Conservation (phyloP, 2,797 vertebrate species). For the Pampus argenteus region DNA sequence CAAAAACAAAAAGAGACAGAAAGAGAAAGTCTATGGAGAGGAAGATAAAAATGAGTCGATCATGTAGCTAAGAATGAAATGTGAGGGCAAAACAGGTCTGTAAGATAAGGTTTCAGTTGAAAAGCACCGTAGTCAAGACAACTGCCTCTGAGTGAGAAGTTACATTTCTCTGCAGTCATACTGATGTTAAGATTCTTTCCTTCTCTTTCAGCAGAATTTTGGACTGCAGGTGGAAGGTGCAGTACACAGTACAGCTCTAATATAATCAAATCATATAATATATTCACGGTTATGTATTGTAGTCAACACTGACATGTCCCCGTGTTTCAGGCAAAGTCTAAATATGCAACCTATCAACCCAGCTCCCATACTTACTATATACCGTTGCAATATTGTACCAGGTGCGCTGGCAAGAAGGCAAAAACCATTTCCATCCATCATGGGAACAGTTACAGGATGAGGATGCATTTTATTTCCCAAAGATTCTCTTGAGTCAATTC, state of each 20-base stretch:
- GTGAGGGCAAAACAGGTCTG: conserved; percentile 55
- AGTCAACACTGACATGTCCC: not conserved
- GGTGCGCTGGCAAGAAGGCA: not conserved
- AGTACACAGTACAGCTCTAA: no score
- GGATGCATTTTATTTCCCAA: not conserved
- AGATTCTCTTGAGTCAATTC: conserved; percentile 3
- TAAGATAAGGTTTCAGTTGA: conserved; percentile 23
- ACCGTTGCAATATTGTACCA: not conserved
- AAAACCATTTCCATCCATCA: not conserved
- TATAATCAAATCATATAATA: no score
- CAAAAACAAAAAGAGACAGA: conserved; percentile 21
- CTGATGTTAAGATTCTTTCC: not conserved
- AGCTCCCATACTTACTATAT: not conserved
- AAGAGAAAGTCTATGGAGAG: not conserved
- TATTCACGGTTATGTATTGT: not conserved
- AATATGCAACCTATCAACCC: not conserved
- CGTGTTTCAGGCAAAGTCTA: not conserved
- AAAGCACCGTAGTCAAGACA: conserved; percentile 44
- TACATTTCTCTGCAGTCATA: conserved; percentile 15
- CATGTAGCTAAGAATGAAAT: conserved; percentile 45
- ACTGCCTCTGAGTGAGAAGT: conserved; percentile 27
- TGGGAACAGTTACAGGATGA: not conserved
- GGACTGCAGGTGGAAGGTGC: not conserved
- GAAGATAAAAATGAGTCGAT: conserved; percentile 37
- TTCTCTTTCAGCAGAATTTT: not conserved